Base-by-base conservation (phyloP, 2,113 vertebrate species). In the Asarcornis scutulata region DNA sequence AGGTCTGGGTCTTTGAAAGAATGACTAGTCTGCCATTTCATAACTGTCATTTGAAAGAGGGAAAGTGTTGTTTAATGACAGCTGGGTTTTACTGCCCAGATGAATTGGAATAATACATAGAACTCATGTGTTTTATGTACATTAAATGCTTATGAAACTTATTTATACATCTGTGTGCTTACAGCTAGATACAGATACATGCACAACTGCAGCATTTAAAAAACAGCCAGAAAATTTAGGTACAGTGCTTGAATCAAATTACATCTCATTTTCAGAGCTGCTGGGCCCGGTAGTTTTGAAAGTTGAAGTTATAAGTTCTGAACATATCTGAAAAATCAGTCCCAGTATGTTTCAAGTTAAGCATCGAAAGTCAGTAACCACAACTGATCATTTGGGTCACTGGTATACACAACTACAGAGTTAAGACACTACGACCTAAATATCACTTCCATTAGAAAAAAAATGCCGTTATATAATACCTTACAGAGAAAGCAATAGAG, bases 211-310 rank as follows among this genome's bases (percentile, higher is more conserved):
- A 63, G 36, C 17, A 52, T 69, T 87, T 63, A 2, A 62, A 80
- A 83, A 74, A 90, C 5, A 48, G 60, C 53, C 66, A 81, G 53
- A 87, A 90, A 44, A 53, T 69, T 91, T 75, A 88, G 60, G 56
- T 76, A 81, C 1, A 0, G 5, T 31, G n/a, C n/a, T 86, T 79
- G 77, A 93, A 68, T 90, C 62, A 86, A 95, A 84, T 29, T 86
- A 69, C 62, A 58, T 68, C 59, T 94, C 52, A 56, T 91, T 96
- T 94, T 88, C 92, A 92, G 86, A 88, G 58, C 18, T 94, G 80
- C 80, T 84, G 69, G 62, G 42, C 53, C 34, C 52, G 21, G 18
- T 15, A 68, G 22, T 25, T 74, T 72, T 63, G 69, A 56, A 83
- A 64, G 64, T 32, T 72, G 83, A 88, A 88, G 64, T 46, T 75